A percentile compares a stretch with the other conserved stretches of the same genome.
Conservation (phyloP, 1,140 invertebrate species). For the Meloidogyne exigua region DNA sequence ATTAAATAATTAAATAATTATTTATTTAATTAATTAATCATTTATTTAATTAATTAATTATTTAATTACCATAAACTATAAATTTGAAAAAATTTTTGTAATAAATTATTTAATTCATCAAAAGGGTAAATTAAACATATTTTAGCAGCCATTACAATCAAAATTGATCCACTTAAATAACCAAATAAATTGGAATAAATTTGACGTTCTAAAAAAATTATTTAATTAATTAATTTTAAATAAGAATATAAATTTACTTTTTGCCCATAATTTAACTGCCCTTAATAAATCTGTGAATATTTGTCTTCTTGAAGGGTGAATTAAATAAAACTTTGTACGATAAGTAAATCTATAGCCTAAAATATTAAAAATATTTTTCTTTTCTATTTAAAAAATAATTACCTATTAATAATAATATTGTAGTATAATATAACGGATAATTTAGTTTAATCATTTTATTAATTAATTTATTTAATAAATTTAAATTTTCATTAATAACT, state of each 20-base stretch:
- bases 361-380: neutral
- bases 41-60: neutral
- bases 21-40: neutral
- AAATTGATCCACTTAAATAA: slow-evolving; percentile 23
- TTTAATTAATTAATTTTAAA: neutral
- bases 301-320: neutral
- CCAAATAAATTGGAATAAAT: slow-evolving; percentile 22
- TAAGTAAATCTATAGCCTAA: neutral
- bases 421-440: neutral
- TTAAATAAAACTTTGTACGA: slow-evolving; percentile 16
- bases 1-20: neutral
- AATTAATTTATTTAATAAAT: neutral
- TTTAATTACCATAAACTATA: slow-evolving; percentile 6
- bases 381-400: neutral
- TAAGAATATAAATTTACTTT: slow-evolving; percentile 1
- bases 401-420: slow-evolving; percentile 2
- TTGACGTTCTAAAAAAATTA: neutral
- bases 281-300: neutral
- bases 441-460: neutral
- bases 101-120: slow-evolving; percentile 4
- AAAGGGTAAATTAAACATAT: slow-evolving; percentile 16
- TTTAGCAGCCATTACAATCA: slow-evolving; percentile 17
- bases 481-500: neutral
- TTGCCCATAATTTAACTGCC: slow-evolving; percentile 19
- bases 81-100: slow-evolving; percentile 20